These are phyloP conservation scores for Nomada flava DNA, from an alignment of 2,888 invertebrate species.

Conservation along the genomic window DNA sequence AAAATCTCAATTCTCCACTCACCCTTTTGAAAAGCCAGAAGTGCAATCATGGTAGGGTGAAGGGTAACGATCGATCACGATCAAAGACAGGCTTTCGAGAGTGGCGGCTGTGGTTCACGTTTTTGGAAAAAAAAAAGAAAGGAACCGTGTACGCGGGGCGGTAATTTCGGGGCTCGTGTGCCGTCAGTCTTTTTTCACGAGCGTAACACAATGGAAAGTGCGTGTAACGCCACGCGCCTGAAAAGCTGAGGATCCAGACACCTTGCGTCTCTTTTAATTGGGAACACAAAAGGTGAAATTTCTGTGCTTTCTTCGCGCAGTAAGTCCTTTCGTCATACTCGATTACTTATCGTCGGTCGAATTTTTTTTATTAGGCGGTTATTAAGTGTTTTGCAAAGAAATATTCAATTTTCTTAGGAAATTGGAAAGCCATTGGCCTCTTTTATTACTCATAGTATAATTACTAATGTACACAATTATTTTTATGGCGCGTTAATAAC, in stretches of 20 bases:
- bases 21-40: background rate
- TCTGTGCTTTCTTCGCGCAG: background rate
- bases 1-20: background rate
- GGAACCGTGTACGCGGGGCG: no score
- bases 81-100: conserved; percentile 31
- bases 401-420: no score
- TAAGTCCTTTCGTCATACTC: no score
- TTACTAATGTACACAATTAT: no score
- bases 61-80: conserved; percentile 29
- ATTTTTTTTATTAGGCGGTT: no score
- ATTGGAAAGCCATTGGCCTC: no score
- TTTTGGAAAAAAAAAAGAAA: conserved; percentile 36
- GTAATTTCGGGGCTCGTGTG: no score
- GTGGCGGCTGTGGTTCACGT: conserved; percentile 17
- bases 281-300: background rate
- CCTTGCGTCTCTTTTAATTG: conserved; percentile 40
- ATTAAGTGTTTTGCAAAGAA: no score
- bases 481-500: no score
- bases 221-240: conserved; percentile 57
- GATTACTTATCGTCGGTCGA: no score
- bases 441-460: no score
- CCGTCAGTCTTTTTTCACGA: background rate
- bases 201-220: conserved; percentile 54
- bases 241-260: conserved; percentile 22
- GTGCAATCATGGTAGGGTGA: background rate